A percentile compares a stretch with the other conserved stretches of the same genome.
phyloP scores from a whole-genome alignment of 2,888 invertebrate genomes.

The Nemurella pictetii region DNA sequence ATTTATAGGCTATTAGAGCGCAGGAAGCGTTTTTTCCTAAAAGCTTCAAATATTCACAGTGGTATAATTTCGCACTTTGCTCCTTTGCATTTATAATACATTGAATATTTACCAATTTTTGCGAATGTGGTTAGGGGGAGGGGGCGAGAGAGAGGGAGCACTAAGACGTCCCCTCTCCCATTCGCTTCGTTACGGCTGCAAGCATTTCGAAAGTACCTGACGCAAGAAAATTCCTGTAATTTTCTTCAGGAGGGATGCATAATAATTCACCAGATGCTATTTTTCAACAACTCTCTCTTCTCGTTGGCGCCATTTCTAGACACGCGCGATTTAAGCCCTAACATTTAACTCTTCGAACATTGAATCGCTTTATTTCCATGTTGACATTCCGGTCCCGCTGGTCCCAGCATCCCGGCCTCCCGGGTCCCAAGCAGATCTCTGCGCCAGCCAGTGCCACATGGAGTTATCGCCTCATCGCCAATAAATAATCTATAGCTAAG shows the following conservation, averaged over 20 bases:
- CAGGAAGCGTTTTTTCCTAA: too few relatives aligned
- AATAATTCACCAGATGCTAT: not conserved
- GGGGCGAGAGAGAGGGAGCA: not conserved
- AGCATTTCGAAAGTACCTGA: not conserved
- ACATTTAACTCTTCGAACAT: conserved; percentile 8
- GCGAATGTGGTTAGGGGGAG: too few relatives aligned
- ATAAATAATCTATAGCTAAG: not conserved
- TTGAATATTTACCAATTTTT: too few relatives aligned
- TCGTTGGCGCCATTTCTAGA: conserved; percentile 17
- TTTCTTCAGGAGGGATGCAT: not conserved
- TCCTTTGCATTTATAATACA: too few relatives aligned
- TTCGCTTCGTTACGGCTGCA: not conserved
- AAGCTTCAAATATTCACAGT: too few relatives aligned
- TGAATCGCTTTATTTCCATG: not conserved
- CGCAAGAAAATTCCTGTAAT: not conserved
- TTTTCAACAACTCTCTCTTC: not conserved
- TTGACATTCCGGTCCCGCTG: not conserved
- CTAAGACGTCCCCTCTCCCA: too few relatives aligned
- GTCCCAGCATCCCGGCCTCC: not conserved
- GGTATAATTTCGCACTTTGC: too few relatives aligned
- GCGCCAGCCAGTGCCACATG: not conserved
- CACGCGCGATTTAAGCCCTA: conserved; percentile 23
- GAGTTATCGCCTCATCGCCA: not conserved
- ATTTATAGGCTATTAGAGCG: too few relatives aligned
- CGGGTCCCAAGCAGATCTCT: too few relatives aligned